Base-by-base conservation (phyloP, 2,797 vertebrate genomes). In the Eleutherodactylus coqui region DNA sequence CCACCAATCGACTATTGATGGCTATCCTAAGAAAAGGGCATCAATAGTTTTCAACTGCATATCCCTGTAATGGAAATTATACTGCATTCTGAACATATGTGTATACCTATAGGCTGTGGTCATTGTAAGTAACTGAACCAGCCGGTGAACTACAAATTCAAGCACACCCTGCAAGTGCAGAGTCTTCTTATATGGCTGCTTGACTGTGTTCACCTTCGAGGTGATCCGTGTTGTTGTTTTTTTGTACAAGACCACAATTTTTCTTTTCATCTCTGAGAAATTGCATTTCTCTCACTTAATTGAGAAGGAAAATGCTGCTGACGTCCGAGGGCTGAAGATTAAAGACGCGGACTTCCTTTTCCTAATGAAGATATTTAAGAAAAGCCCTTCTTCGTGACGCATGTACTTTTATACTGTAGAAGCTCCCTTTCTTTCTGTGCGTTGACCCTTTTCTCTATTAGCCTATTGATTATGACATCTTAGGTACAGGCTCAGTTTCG, bases 271-370 rank as follows among this genome's bases (percentile, higher is more conserved):
- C 72, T 70, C 47, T 45, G 8, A 62, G 21, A 60, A 80, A 62
- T 88, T 81, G 64, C 77, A 34, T 84, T 70, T 60, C 2, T 60
- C 2, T 84, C 76, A 51, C 85, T 84, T 90, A 81, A 72, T 13
- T 87, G 88, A 60, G 77, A 78, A 86, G 79, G 79, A n/a, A 87
- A 87, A 88, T 21, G 11, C 75, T 84, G 89, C 90, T 89, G 88
- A 90, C 89, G 87, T 89, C 34, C 75, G 29, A 51, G 75, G 75
- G 75, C 75, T 14, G 49, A 75, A 41, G 81, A 83, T 83, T 83
- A 83, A 83, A 83, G 81, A 14, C 49, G 29, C 49, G 24, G 81
- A 32, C 7, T 27, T 41, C 58, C 69, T n/a, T 14, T 64, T 60
- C 19, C 21, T 45, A 79, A 29, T 80, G 67, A 67, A 70, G 64